Evolutionary conservation across 2,113 vertebrate genomes (phyloP).

Genomic region (Phylloscopus whistleri): DNA sequence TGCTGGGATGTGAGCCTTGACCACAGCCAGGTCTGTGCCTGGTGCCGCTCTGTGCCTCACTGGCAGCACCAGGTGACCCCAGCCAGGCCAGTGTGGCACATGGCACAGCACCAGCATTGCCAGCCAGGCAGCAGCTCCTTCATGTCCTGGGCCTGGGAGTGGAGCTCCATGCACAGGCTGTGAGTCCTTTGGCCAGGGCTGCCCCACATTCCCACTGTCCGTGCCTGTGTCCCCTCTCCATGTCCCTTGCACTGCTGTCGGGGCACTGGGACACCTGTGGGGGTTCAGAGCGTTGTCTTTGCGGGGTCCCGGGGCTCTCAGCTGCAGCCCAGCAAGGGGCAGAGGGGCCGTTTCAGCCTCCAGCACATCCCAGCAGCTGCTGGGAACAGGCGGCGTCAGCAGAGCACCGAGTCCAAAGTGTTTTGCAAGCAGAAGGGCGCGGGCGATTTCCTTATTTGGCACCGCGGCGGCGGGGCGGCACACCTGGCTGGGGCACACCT

Average conservation of each 20-base stretch:
- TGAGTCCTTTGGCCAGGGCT: background rate
- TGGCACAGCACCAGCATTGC: rapidly evolving
- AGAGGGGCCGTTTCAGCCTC: background rate
- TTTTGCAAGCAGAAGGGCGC: constrained; percentile 27
- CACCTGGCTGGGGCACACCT: background rate
- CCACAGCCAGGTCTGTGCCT: background rate
- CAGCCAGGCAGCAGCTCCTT: background rate
- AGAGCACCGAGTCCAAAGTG: background rate
- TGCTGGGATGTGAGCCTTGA: background rate
- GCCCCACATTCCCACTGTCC: rapidly evolving
- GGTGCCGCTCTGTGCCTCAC: rapidly evolving
- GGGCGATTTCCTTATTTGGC: background rate
- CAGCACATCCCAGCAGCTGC: background rate
- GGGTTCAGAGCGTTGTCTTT: background rate
- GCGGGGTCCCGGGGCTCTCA: rapidly evolving
- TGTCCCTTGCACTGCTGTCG: background rate
- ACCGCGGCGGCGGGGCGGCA: background rate
- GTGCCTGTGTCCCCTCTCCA: rapidly evolving
- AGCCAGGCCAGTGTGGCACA: background rate
- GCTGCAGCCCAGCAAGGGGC: background rate
- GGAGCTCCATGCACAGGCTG: rapidly evolving
- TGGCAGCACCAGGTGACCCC: background rate
- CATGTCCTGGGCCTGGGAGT: background rate
- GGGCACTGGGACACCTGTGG: rapidly evolving
- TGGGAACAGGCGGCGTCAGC: background rate